Base-by-base conservation (phyloP, 1,140 invertebrate species). In the Drosophila orosa region DNA sequence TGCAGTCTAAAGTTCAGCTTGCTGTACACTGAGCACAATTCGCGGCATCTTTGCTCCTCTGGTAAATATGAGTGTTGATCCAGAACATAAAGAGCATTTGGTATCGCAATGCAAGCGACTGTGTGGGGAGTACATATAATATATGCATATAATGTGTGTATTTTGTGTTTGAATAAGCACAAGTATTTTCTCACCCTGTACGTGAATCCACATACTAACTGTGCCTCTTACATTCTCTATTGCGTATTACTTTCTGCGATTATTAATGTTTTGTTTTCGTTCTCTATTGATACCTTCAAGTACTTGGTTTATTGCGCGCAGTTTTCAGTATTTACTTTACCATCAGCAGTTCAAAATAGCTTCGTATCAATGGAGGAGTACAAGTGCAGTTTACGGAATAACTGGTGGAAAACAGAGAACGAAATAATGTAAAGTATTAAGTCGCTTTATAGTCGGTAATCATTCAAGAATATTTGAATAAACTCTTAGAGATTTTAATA, bases 1-100 rank as follows among this genome's bases (percentile, higher is more conserved):
- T 75, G 73, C 72, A 74, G 73, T 75, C 61, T 54, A 57, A 66
- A 44, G 39, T 39, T 65, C 54, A 75, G 72, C 72, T 75, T 59
- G 61, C 73, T 75, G 60, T 75, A 66, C 72, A 74, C 45, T 74
- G 73, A 54, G 54, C 44, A 48, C 35, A 50, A 35, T 62, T 37
- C 31, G 22, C 8, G 37, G 37, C 15, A 8, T 9, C n/a, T 15
- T 35, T 40, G 22, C 19, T 24, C 67, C 22, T 17, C n/a, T 22
- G 12, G 57, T 33, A 17, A 19, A 9, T 44, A 63, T 13, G 9
- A 25, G 17, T 22, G 39, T 24, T 24, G 25, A 19, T 29, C 22
- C 15, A 48, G 25, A 72, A 72, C 71, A 42, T 17, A 48, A 52
- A 33, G 33, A 44, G 15, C 15, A 17, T 29, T 17, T 8, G 22